Base-by-base conservation (phyloP, 2,888 invertebrate genomes). In the Micoletzkya japonica region DNA sequence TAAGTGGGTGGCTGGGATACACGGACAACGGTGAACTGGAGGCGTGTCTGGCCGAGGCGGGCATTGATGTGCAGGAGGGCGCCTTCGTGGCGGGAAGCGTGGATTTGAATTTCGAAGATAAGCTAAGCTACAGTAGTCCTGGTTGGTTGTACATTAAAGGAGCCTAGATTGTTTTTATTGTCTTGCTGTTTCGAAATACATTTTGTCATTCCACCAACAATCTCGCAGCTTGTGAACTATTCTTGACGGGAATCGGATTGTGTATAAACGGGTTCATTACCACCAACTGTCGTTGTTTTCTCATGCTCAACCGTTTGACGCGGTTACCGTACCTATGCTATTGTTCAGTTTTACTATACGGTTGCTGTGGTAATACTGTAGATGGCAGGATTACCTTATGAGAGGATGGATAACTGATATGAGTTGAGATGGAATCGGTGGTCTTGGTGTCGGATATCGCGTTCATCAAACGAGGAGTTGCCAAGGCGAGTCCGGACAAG, bases 401-500 rank as follows among this genome's bases (percentile, higher is more conserved):
- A n/a, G n/a, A n/a, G n/a, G n/a, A n/a, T n/a, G 44, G 10, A 44
- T 44, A 14, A 20, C 24, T 54, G 26, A 7, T 24, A 20, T 24
- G 7, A 24, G 10, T 63, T 44, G 6, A 70, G 59, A 60, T 70
- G 59, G 60, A 70, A 56, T 36, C 39, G 36, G 76, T 79, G 52
- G 59, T 75, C 44, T 76, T 79, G 75, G 72, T 81, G 24, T 74
- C 79, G 30, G 81, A 78, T 70, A 70, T 81, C 34, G 76, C 74
- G 2, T 83, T 82, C 82, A 76, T 83, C 57, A 73, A 71, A 59
- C 69, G 81, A 24, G 83, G 83, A 39, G 77, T 82, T 14, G 79
- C 83, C 0, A 81, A 81, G 67, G 71, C 73, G 32, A 71, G 74
- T n/a, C 83, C 83, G 4, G 77, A 81, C 52, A 83, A 82, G 71